Base-by-base conservation (phyloP, 2,888 invertebrate genomes). In the Drosophila recens region DNA sequence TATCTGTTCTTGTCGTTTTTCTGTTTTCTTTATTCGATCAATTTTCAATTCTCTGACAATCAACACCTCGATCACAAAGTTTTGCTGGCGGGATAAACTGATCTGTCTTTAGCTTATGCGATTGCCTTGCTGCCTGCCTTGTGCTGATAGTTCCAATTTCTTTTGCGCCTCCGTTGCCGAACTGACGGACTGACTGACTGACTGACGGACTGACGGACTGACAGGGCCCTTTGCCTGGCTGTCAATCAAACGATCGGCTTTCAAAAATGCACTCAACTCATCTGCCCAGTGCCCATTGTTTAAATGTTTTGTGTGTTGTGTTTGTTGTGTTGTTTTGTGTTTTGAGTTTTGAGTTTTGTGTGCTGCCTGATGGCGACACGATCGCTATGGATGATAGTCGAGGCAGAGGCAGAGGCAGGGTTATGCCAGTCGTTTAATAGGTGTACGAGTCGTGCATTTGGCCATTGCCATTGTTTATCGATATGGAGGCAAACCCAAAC, bases 191-290 rank as follows among this genome's bases (percentile, higher is more conserved):
- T 13, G 57, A 63, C 27, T 30, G 56, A 43, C 48, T n/a, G n/a
- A n/a, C n/a, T n/a, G 66, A 34, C 46, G 30, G 72, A 20, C 40
- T 40, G 59, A n/a, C 15, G 40, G 43, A 45, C 17, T 33, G 56
- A 43, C 48, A 17, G 53, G 43, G 52, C 48, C 43, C 53, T 20
- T 33, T 33, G 46, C 36, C 36, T 38, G 63, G 59, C 77, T 76
- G 76, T 77, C 78, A 77, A 77, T 77, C 77, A 77, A 67, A 20
- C 70, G 77, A 77, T 73, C 77, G 66, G 64, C 70, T 77, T 77
- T 77, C 78, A 77, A 20, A 71, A 78, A 72, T 71, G 73, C 83
- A 85, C 75, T 82, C 80, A 75, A 75, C 75, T 80, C 86, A 85
- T 85, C 86, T 83, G 81, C 73, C 62, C 65, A 52, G 43, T 51